phyloP scores from a whole-genome alignment of 2,113 vertebrate genomes.

The Noctilio leporinus region DNA sequence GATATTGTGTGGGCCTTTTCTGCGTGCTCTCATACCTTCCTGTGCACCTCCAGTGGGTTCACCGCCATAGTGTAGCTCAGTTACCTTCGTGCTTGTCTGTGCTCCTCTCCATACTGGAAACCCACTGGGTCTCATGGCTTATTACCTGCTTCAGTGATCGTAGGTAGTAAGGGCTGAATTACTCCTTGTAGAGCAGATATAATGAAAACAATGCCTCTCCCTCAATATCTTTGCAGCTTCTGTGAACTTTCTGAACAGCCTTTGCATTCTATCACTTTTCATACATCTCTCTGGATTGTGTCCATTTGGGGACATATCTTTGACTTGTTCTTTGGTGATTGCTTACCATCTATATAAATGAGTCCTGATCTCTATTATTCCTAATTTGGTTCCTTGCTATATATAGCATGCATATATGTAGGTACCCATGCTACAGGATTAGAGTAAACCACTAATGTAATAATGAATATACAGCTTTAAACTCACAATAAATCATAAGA shows the following conservation, averaged over 20 bases:
- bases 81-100: background rate
- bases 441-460: background rate
- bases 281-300: background rate
- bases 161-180: background rate
- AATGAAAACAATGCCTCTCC: background rate
- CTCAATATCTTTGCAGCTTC: background rate
- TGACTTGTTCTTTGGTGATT: background rate
- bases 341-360: background rate
- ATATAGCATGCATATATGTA: background rate
- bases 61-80: rapidly evolving
- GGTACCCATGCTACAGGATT: background rate
- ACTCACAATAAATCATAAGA: background rate
- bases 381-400: background rate
- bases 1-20: background rate
- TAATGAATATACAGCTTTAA: background rate
- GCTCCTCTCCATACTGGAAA: background rate
- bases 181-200: background rate
- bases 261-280: background rate
- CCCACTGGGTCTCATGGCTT: background rate
- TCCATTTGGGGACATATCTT: background rate
- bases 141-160: background rate
- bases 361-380: background rate
- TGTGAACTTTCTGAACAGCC: background rate
- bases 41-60: background rate
- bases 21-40: background rate